phyloP scores from a whole-genome alignment of 2,797 vertebrate species.

The Chaenodraco wilsoni region DNA sequence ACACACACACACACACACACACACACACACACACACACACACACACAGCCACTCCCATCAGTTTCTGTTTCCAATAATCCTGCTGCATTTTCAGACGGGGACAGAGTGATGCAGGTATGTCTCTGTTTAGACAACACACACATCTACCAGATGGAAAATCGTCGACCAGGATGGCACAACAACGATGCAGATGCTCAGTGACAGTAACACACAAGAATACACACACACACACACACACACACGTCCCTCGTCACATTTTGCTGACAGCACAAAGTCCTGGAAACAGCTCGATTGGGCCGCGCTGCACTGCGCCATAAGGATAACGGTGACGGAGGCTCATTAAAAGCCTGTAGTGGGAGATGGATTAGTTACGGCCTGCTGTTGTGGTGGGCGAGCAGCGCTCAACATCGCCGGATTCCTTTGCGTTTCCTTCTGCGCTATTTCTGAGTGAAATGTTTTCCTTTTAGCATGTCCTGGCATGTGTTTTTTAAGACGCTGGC shows the following conservation, averaged over 20 bases:
- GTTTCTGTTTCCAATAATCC: conserved; percentile 71
- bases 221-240: not conserved
- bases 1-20: no score
- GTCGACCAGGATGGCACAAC: conserved; percentile 45
- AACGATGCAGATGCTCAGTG: conserved; percentile 66
- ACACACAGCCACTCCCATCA: conserved; percentile 39
- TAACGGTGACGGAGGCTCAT: conserved; percentile 73
- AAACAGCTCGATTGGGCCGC: conserved; percentile 52
- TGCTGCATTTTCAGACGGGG: conserved; percentile 61
- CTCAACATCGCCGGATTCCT: conserved; percentile 57
- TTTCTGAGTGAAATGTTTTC: conserved; percentile 25
- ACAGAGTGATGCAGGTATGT: conserved; percentile 59
- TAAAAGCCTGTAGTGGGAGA: conserved; percentile 77
- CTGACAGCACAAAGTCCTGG: conserved; percentile 76
- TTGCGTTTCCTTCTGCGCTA: conserved; percentile 45
- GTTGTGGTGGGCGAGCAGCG: conserved; percentile 56
- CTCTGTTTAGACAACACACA: conserved; percentile 36
- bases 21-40: conserved; percentile 20
- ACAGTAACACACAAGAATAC: conserved; percentile 39
- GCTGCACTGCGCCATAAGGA: conserved; percentile 65
- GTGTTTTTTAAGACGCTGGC: conserved; percentile 34
- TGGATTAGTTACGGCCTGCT: conserved; percentile 73
- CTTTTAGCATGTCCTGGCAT: conserved; percentile 32
- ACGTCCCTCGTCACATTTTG: conserved; percentile 60
- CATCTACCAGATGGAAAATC: conserved; percentile 62